phyloP scores from a whole-genome alignment of 2,888 invertebrate genomes.

The Neuroscelio doddi region DNA sequence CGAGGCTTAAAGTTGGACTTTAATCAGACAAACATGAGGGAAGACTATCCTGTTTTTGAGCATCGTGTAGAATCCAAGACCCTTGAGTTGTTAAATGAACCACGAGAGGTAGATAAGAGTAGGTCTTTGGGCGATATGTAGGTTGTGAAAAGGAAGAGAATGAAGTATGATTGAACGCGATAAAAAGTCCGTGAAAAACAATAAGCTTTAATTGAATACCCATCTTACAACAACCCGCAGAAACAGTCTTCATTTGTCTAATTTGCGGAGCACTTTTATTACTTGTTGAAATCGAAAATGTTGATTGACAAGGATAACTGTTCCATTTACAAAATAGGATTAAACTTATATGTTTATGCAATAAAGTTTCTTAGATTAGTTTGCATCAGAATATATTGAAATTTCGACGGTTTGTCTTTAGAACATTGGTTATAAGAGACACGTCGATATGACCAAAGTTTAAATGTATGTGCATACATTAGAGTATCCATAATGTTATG shows the following conservation, averaged over 20 bases:
- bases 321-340: no score
- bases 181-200: constrained; percentile 53
- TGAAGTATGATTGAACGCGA: constrained; percentile 57
- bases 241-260: not conserved
- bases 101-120: constrained; percentile 55
- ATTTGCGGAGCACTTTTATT: not conserved
- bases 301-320: not conserved
- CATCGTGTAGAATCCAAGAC: constrained; percentile 12
- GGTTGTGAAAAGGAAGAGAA: constrained; percentile 49
- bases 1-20: no score
- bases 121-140: constrained; percentile 51
- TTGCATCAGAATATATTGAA: no score
- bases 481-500: no score
- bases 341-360: no score
- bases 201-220: constrained; percentile 56
- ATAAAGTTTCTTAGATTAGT: no score
- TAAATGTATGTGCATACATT: no score
- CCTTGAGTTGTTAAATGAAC: constrained; percentile 57
- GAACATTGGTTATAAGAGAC: no score
- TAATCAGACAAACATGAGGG: no score
- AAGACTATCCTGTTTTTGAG: not conserved
- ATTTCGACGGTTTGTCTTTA: not conserved
- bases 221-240: constrained; percentile 9
- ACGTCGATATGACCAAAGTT: no score
- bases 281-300: not conserved